Evolutionary conservation across 2,113 vertebrate genomes (phyloP), one percentile per base, ranked within the genome.

Genomic region (Cacatua alba): DNA sequence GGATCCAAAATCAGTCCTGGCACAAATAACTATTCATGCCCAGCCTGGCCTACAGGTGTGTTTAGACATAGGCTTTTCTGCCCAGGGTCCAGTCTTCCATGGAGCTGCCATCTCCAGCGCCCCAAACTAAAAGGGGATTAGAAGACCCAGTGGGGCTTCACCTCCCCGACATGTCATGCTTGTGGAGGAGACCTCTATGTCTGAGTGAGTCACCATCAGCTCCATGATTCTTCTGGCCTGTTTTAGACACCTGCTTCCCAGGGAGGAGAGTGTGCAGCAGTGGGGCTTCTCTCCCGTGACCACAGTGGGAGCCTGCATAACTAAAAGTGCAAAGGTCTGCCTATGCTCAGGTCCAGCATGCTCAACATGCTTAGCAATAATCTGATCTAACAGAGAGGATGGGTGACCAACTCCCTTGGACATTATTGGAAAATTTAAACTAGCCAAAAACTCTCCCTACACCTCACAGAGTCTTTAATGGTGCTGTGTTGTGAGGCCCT

Each of bases 251-350:
- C 29, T 48, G 8, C 49, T 69, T 57, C 44, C 29, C 1, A 0
- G 57, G 62, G 8, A 65, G 37, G 19, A 74, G 10, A 41, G 16
- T 59, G 29, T 1, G 0, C 19, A 63, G 15, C 43, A 20, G 13
- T 9, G 44, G 13, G 23, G 9, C 23, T 79, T 64, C 43, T 53
- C 11, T 82, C 6, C 41, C 2, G 0, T 41, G 51, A 46, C 44
- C 26, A 15, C 7, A 6, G 0, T 1, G 44, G 48, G 25, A 55
- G 17, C 29, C 48, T 67, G 7, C 33, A 46, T 0, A 3, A 31
- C 41, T 49, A 8, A n/a, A 8, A 8, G 18, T n/a, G 23, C 21
- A 35, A 71, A 48, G 10, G 35, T 53, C 75, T 85, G 17, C 41
- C 6, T 33, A 18, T 82, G 28, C 25, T 69, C 28, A 51, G 35